Conservation (phyloP, 2,888 invertebrate genomes). For the Polylopha cassiicola region DNA sequence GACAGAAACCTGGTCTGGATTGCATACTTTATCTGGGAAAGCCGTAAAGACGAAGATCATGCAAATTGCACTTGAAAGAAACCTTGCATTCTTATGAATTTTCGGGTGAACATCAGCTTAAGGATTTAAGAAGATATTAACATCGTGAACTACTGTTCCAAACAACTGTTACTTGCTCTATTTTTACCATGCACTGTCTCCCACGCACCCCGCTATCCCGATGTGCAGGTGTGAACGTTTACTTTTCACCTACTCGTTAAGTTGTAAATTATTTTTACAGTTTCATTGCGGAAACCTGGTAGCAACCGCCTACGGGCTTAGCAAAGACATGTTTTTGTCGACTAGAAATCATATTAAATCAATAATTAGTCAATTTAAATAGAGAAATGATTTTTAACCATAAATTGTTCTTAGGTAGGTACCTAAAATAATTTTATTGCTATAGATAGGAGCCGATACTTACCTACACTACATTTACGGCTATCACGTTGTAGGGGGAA, state of each 20-base stretch:
- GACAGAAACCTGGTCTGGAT: too few relatives aligned
- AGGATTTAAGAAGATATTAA: too few relatives aligned
- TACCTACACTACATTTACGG: too few relatives aligned
- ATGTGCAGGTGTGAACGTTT: slow-evolving; percentile 35
- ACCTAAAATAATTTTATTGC: neutral
- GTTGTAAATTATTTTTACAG: slow-evolving; percentile 25
- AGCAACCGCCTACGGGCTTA: too few relatives aligned
- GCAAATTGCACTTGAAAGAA: too few relatives aligned
- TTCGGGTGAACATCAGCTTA: too few relatives aligned
- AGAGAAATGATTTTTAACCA: neutral
- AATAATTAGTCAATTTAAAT: neutral
- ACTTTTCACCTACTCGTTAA: slow-evolving; percentile 33
- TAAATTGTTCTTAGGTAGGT: neutral
- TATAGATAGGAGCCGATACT: neutral
- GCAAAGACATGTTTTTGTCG: too few relatives aligned
- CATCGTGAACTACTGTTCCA: slow-evolving; percentile 6
- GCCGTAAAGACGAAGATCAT: too few relatives aligned
- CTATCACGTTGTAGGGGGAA: too few relatives aligned
- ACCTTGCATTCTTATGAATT: too few relatives aligned
- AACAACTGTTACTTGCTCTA: slow-evolving; percentile 18
- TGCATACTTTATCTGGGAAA: too few relatives aligned
- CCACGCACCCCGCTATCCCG: slow-evolving; percentile 39
- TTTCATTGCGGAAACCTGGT: slow-evolving; percentile 5
- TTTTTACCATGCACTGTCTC: slow-evolving; percentile 27
- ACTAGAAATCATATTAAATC: neutral